Evolutionary conservation across 2,888 invertebrate genomes (phyloP), one percentile per base, ranked within the genome.

Genomic region (Trichacis sp.): DNA sequence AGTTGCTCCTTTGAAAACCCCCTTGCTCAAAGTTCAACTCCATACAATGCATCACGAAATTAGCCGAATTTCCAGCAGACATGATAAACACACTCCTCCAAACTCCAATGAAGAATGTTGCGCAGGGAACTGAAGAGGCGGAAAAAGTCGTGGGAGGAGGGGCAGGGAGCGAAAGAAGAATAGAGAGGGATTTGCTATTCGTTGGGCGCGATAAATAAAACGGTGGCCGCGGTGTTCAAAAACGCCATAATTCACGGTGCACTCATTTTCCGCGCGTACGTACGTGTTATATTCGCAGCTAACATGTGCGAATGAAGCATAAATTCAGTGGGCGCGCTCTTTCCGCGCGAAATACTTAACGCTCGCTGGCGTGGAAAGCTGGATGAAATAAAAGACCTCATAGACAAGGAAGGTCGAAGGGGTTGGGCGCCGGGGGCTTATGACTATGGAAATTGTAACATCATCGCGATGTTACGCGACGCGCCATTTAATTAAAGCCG

Each of bases 221-320:
- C 58, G 54, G 70, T 68, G 70, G 62, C 64, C 56, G 50, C 50
- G 54, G 71, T 73, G 71, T 75, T 76, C 76, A 75, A 73, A 73
- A 75, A 74, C 72, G 69, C 74, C 68, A 77, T 79, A 77, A 79
- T 78, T 79, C 76, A 79, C 77, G 73, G 72, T 72, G 72, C 68
- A 68, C 76, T 78, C 73, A 77, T 78, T 77, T 50, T 9, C 71
- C 75, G 4, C 64, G 65, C 70, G 73, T 50, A 42, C 20, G 54
- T 61, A 65, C 57, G 65, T 65, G 61, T 61, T 65, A 61, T 57
- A 61, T 57, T 61, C 74, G 73, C 71, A 75, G 68, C 73, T 74
- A 76, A 74, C 75, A 68, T 74, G 72, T 75, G 75, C 75, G 76
- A 74, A 77, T 73, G 76, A 77, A 75, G 74, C 76, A 80, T 80